A percentile compares a stretch with the other conserved stretches of the same genome.
These are phyloP conservation scores for Physeter macrocephalus DNA, from an alignment of 2,113 vertebrate species.

Conservation along the genomic window DNA sequence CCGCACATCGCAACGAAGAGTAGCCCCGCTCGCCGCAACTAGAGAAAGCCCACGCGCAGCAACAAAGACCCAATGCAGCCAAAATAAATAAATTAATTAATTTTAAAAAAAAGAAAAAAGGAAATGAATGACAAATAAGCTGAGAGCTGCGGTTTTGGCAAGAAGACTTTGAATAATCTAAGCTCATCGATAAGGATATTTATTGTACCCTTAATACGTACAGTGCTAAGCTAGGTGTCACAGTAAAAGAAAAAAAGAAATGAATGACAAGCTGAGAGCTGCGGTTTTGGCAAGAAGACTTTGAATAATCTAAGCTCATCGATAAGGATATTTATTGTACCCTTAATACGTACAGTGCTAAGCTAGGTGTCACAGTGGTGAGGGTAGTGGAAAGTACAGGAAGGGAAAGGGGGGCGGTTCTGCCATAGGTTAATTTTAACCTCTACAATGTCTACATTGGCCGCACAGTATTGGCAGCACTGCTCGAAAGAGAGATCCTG, in stretches of 20 bases:
- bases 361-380: not conserved
- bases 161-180: not conserved
- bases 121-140: not conserved
- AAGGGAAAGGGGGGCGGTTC: not conserved
- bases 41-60: too few species aligned
- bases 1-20: too few species aligned
- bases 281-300: not conserved
- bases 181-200: not conserved
- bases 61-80: too few species aligned
- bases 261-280: not conserved
- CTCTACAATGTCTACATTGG: fast-evolving
- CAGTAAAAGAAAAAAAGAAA: not conserved
- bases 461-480: fast-evolving
- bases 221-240: not conserved
- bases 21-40: too few species aligned
- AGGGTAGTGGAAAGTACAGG: not conserved
- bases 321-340: not conserved
- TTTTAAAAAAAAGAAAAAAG: not conserved
- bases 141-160: not conserved
- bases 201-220: too few species aligned
- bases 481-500: too few species aligned
- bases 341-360: not conserved
- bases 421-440: not conserved
- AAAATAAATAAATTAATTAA: too few species aligned
- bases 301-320: not conserved